A percentile compares a stretch with the other conserved stretches of the same genome.
Evolutionary conservation across 92 coral and sea anemone genomes (phyloP).

Genomic region (Siderastrea siderea): DNA sequence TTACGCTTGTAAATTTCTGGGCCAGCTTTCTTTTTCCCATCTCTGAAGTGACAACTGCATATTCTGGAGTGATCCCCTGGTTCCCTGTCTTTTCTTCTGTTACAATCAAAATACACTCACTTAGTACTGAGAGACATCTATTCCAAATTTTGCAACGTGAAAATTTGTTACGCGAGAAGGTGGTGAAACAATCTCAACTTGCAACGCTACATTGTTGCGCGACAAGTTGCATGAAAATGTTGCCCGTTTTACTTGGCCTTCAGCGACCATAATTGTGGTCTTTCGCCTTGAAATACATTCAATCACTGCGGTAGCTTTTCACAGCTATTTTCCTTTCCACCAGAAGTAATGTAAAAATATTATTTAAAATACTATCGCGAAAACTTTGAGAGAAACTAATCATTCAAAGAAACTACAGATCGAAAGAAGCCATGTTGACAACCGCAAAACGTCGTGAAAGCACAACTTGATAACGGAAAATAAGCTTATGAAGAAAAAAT

Average conservation of each 20-base stretch:
- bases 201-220: too few species aligned
- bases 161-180: too few species aligned
- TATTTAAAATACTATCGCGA: neutral
- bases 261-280: too few species aligned
- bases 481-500: neutral
- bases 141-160: too few species aligned
- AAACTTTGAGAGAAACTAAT: slow-evolving; percentile 15
- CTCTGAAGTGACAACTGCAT: slow-evolving; percentile 58
- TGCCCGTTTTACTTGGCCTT: too few species aligned
- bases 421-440: neutral
- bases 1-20: slow-evolving; percentile 49
- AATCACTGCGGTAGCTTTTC: too few species aligned
- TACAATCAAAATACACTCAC: neutral
- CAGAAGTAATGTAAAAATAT: slow-evolving; percentile 10
- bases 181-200: too few species aligned
- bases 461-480: neutral
- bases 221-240: too few species aligned
- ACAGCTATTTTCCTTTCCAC: slow-evolving; percentile 1
- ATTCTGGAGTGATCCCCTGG: slow-evolving; percentile 34
- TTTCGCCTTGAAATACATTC: too few species aligned
- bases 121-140: too few species aligned
- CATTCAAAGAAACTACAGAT: neutral
- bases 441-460: slow-evolving; percentile 2
- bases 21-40: slow-evolving; percentile 28
- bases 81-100: slow-evolving; percentile 3